phyloP scores from a whole-genome alignment of 2,888 invertebrate genomes.

The Pteria penguin region DNA sequence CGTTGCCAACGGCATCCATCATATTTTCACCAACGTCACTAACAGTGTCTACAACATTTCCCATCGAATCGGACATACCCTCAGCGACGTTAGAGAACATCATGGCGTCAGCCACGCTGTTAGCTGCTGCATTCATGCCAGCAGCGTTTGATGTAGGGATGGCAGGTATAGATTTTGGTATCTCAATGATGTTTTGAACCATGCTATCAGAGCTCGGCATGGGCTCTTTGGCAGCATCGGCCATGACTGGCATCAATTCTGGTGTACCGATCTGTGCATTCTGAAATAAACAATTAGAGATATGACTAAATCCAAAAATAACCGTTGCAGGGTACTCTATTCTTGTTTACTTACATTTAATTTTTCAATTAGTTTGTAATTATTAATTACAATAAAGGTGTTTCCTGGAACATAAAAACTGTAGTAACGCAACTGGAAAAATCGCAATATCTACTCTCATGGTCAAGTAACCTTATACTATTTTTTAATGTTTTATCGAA shows the following conservation, averaged over 20 bases:
- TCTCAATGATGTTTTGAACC: neutral
- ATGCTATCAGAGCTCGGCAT: neutral
- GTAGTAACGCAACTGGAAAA: too few species aligned
- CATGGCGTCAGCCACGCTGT: neutral
- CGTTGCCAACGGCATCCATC: slow-evolving; percentile 15
- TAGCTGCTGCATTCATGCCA: neutral
- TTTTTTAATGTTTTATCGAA: too few species aligned
- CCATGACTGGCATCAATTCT: neutral
- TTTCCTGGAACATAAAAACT: too few species aligned
- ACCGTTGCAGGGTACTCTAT: too few species aligned
- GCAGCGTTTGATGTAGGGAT: neutral
- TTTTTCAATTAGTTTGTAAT: too few species aligned
- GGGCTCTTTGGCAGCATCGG: neutral
- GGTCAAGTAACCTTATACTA: too few species aligned
- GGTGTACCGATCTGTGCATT: neutral
- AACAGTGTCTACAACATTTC: slow-evolving; percentile 8
- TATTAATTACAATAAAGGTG: too few species aligned
- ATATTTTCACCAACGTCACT: slow-evolving; percentile 11
- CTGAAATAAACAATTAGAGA: too few species aligned
- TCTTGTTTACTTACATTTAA: too few species aligned
- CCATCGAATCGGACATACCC: slow-evolving; percentile 4
- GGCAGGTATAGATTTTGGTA: neutral
- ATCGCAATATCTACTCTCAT: too few species aligned
- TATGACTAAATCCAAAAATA: too few species aligned
- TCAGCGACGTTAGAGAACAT: neutral